A percentile compares a stretch with the other conserved stretches of the same genome.
Evolutionary conservation across 2,888 invertebrate species (phyloP).

Genomic region (Mythimna impura): DNA sequence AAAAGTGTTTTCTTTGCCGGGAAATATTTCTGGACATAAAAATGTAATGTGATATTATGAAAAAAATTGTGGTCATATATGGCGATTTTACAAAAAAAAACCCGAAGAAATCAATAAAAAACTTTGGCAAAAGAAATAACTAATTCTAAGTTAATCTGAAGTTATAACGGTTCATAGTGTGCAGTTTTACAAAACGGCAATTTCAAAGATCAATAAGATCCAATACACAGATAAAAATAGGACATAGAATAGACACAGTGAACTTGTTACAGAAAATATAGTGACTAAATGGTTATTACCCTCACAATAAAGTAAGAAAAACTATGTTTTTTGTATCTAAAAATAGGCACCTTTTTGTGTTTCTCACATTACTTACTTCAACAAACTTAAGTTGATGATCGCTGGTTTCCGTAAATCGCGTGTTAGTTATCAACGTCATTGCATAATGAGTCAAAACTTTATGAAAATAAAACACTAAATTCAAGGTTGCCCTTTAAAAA

Average conservation of each 20-base stretch:
- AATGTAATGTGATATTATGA: neutral
- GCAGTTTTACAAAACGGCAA: too few relatives aligned
- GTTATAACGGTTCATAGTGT: too few relatives aligned
- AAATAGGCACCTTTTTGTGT: conserved; percentile 20
- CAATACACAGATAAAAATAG: too few relatives aligned
- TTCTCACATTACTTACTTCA: conserved; percentile 34
- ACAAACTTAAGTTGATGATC: conserved; percentile 31
- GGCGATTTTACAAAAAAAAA: too few relatives aligned
- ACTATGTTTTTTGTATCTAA: conserved; percentile 8
- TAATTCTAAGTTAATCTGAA: too few relatives aligned
- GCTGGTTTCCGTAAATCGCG: conserved; percentile 46
- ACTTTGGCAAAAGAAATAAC: too few relatives aligned
- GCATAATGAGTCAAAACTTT: conserved; percentile 30
- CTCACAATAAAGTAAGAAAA: conserved; percentile 16
- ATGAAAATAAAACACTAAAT: conserved; percentile 34
- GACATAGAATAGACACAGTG: neutral
- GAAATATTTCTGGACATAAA: neutral
- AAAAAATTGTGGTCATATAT: too few relatives aligned
- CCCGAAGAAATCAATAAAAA: too few relatives aligned
- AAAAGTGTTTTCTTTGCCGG: neutral
- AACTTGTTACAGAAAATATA: neutral
- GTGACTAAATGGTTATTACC: conserved; percentile 13
- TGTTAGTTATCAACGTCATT: conserved; percentile 30
- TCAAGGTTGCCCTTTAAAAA: conserved; percentile 40
- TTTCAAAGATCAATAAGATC: too few relatives aligned